Conservation (phyloP, 2,888 invertebrate species). For the Rotaria socialis region DNA sequence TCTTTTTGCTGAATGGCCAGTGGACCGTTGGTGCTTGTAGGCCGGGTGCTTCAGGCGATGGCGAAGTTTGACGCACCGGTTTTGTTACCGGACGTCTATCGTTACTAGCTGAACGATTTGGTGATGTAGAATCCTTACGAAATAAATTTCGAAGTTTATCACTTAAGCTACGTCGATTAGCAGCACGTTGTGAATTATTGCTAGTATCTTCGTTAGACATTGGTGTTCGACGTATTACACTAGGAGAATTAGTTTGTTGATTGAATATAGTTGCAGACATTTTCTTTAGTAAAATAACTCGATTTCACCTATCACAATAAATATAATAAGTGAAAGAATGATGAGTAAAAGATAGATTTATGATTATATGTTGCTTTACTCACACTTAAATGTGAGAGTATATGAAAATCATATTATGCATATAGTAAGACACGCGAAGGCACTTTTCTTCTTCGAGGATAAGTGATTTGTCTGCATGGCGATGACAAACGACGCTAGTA, state of each 20-base stretch:
- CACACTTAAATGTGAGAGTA: conserved; percentile 3
- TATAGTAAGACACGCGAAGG: background rate
- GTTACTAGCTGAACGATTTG: background rate
- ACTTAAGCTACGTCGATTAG: background rate
- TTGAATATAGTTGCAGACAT: background rate
- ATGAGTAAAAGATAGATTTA: background rate
- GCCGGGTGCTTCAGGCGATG: background rate
- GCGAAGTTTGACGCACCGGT: background rate
- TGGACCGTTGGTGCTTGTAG: background rate
- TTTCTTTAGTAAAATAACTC: background rate
- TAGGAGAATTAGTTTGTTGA: background rate
- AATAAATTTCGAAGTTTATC: background rate
- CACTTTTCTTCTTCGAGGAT: background rate
- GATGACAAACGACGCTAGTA: background rate
- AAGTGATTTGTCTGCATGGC: conserved; percentile 6
- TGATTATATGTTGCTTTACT: background rate
- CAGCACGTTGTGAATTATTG: background rate
- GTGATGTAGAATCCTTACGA: background rate
- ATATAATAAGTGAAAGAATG: background rate
- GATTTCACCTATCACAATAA: background rate
- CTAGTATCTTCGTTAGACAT: background rate
- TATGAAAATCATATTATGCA: conserved; percentile 13
- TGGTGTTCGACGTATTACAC: background rate
- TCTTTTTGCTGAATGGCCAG: background rate
- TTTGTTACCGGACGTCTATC: background rate